Evolutionary conservation across 2,888 invertebrate species (phyloP).

Genomic region (Thymelicus lineola): DNA sequence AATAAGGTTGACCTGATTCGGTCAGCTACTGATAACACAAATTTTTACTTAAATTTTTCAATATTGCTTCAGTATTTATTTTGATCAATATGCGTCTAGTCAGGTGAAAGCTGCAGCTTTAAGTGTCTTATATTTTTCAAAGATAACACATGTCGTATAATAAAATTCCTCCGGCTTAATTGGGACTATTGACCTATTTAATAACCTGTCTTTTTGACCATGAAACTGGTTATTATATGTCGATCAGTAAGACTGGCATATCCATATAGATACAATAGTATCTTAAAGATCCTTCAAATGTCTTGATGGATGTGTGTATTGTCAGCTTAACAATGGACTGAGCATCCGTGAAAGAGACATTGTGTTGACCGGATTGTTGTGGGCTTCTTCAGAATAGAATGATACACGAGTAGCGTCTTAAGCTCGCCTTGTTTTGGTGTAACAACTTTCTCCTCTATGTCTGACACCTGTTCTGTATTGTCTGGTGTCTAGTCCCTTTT

Average conservation of each 20-base stretch:
- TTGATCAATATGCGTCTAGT: too few relatives aligned
- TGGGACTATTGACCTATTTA: conserved; percentile 23
- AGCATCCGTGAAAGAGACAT: conserved; percentile 50
- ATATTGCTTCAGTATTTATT: too few relatives aligned
- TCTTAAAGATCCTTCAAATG: conserved; percentile 47
- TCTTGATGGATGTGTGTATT: conserved; percentile 61
- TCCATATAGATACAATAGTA: conserved; percentile 40
- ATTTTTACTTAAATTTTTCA: too few relatives aligned
- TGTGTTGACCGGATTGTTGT: conserved; percentile 41
- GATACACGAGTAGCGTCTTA: conserved; percentile 59
- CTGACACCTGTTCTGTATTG: conserved; percentile 20
- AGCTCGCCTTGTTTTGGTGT: conserved; percentile 41
- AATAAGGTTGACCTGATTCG: conserved; percentile 2
- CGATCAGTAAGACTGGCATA: conserved; percentile 28
- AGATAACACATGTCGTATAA: not conserved
- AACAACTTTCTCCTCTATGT: conserved; percentile 48
- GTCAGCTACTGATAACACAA: too few relatives aligned
- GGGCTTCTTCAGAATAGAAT: conserved; percentile 44
- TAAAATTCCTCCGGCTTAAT: not conserved
- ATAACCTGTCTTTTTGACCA: conserved; percentile 13
- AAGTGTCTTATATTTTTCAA: not conserved
- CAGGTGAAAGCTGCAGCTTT: not conserved
- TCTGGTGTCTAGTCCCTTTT: not conserved
- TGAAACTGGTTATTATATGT: conserved; percentile 21
- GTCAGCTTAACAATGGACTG: conserved; percentile 60